Evolutionary conservation across 2,797 vertebrate genomes (phyloP).

Genomic region (Galago senegalensis): DNA sequence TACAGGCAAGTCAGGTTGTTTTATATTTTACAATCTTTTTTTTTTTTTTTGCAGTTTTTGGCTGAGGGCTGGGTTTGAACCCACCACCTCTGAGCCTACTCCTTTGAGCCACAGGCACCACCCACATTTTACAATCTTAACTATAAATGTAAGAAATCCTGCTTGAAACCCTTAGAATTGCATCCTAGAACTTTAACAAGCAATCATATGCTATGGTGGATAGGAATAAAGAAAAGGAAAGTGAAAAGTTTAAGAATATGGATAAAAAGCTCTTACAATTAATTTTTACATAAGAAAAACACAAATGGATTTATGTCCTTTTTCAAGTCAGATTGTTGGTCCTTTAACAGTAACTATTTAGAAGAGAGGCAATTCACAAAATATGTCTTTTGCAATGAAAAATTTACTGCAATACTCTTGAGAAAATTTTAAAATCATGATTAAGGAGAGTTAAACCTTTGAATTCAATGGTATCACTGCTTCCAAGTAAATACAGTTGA

Average conservation of each 20-base stretch:
- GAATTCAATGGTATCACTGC: neutral
- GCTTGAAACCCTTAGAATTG: constrained; percentile 57
- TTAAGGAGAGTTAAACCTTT: constrained; percentile 33
- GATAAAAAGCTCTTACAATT: neutral
- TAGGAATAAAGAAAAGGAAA: constrained; percentile 19
- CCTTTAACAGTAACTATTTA: constrained; percentile 33
- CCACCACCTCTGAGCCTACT: too few relatives aligned
- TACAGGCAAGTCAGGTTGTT: constrained; percentile 15
- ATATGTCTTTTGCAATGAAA: constrained; percentile 32
- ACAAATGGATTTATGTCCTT: constrained; percentile 42
- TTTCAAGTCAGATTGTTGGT: constrained; percentile 35
- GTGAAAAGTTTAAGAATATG: constrained; percentile 40
- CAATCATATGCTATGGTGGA: constrained; percentile 9
- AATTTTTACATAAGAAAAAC: constrained; percentile 65
- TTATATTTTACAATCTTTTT: constrained; percentile 37
- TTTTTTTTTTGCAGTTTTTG: too few relatives aligned
- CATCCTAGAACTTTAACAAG: constrained; percentile 57
- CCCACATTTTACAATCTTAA: too few relatives aligned
- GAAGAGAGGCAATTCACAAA: constrained; percentile 48
- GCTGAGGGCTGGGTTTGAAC: too few relatives aligned
- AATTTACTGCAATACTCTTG: constrained; percentile 11
- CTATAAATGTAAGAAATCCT: neutral
- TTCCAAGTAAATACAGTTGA: constrained; percentile 52
- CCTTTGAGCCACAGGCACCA: too few relatives aligned
- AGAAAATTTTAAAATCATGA: constrained; percentile 54